Percentiles rank a stretch among this genome's conserved stretches.
phyloP scores from a whole-genome alignment of 2,888 invertebrate genomes.

The Eupithecia subfuscata region DNA sequence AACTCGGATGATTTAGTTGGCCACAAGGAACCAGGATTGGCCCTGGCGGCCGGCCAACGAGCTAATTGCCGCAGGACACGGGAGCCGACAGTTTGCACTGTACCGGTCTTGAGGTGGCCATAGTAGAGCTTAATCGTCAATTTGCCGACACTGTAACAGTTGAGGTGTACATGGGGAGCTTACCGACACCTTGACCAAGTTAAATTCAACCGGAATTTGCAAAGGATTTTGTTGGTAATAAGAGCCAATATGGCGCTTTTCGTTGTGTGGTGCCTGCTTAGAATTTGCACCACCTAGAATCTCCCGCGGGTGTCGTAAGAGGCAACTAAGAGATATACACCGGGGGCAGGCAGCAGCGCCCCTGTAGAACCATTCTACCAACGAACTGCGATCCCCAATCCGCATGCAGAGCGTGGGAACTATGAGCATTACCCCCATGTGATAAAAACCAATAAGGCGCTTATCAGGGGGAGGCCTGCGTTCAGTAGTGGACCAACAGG shows the following conservation, averaged over 20 bases:
- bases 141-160: not conserved
- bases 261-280: too few relatives aligned
- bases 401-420: too few relatives aligned
- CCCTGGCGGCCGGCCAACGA: not conserved
- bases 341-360: too few relatives aligned
- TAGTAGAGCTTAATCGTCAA: not conserved
- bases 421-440: too few relatives aligned
- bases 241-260: not conserved
- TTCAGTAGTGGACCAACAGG: too few relatives aligned
- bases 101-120: not conserved
- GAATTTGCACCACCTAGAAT: too few relatives aligned
- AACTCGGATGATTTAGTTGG: conserved; percentile 3
- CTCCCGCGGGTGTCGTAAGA: too few relatives aligned
- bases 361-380: too few relatives aligned
- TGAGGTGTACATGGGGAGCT: not conserved
- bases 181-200: not conserved
- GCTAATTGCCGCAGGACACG: conserved; percentile 1
- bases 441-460: too few relatives aligned
- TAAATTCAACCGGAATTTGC: not conserved
- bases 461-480: not conserved
- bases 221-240: not conserved
- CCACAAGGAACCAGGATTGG: not conserved
- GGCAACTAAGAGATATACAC: too few relatives aligned
- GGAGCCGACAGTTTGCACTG: not conserved
- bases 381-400: too few relatives aligned